Evolutionary conservation across 2,797 vertebrate species (phyloP).

Genomic region (Pteropus rufus): DNA sequence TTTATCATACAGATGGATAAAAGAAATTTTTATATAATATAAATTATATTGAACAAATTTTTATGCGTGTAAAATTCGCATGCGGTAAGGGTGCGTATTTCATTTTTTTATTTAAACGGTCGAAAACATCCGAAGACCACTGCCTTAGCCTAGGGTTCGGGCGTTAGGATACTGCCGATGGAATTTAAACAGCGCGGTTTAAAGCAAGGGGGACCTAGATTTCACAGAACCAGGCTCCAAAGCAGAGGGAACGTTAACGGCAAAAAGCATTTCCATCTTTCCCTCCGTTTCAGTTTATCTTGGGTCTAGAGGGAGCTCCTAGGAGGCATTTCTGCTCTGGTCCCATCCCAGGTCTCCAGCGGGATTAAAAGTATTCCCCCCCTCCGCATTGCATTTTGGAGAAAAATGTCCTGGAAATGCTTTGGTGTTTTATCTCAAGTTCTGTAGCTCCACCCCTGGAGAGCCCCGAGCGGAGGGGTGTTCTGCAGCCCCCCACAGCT

Average conservation of each 20-base stretch:
- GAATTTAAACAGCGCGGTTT: neutral
- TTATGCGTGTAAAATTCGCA: neutral
- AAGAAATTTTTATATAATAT: neutral
- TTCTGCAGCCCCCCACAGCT: rapidly evolving
- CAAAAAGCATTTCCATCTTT: neutral
- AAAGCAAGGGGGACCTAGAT: neutral
- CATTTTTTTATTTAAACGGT: neutral
- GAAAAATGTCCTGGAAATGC: neutral
- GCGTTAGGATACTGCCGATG: neutral
- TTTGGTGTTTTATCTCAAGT: rapidly evolving
- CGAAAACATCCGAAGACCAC: neutral
- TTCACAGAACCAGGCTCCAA: neutral
- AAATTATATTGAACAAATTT: neutral
- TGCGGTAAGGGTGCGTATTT: neutral
- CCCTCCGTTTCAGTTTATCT: neutral
- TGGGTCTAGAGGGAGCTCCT: neutral
- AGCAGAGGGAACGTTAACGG: rapidly evolving
- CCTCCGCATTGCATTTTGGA: neutral
- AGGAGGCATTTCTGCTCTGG: no score
- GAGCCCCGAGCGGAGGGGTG: rapidly evolving
- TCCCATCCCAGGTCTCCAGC: neutral
- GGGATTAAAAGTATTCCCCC: neutral
- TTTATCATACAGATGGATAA: neutral
- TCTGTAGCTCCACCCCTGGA: rapidly evolving
- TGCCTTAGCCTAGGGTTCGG: neutral